These are phyloP conservation scores for Pandemis corylana DNA, from an alignment of 2,888 invertebrate species.

Conservation along the genomic window DNA sequence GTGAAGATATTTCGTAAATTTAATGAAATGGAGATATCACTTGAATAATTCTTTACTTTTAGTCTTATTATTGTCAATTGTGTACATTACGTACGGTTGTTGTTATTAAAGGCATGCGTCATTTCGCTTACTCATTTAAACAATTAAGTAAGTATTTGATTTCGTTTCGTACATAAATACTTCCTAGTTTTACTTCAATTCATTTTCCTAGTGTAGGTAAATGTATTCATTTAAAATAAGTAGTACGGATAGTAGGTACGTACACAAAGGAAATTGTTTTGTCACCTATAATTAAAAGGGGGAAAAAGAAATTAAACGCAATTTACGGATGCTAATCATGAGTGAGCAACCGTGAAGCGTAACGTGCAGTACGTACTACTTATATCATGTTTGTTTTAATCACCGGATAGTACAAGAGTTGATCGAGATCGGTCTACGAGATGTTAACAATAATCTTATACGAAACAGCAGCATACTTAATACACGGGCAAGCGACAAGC, in stretches of 20 bases:
- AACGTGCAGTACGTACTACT: background rate
- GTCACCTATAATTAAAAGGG: constrained; percentile 18
- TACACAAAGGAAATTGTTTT: constrained; percentile 8
- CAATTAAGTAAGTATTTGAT: background rate
- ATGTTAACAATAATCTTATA: background rate
- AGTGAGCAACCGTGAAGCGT: constrained; percentile 32
- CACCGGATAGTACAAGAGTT: constrained; percentile 7
- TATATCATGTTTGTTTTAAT: constrained; percentile 34
- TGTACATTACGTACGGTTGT: background rate
- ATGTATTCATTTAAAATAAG: background rate
- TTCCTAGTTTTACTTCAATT: background rate
- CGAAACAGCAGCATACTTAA: background rate
- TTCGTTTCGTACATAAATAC: background rate
- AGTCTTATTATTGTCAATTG: background rate
- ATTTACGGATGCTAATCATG: constrained; percentile 30
- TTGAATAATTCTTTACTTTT: background rate
- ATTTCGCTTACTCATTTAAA: background rate
- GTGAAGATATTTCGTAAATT: background rate
- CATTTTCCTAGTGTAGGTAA: background rate
- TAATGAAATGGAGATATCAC: background rate
- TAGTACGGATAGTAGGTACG: background rate
- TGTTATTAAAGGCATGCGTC: background rate
- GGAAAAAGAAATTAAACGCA: constrained; percentile 24
- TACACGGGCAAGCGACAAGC: background rate
- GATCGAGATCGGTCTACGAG: background rate